Conservation (phyloP, 1,140 invertebrate species). For the Hycleus phaleratus region DNA sequence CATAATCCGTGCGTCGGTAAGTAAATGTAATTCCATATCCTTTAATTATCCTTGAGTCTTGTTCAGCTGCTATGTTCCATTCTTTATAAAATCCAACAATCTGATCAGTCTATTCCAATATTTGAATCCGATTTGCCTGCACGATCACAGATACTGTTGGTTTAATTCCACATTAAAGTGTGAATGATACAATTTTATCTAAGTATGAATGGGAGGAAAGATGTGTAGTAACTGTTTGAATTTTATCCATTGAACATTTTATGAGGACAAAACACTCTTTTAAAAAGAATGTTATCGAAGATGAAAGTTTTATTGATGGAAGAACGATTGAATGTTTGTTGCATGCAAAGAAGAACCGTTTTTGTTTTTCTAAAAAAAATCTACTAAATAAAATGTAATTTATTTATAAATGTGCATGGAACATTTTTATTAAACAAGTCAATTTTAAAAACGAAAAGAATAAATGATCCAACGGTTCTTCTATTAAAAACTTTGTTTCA, state of each 20-base stretch:
- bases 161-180: slow-evolving; percentile 13
- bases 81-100: slow-evolving; percentile 1
- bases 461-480: too few relatives aligned
- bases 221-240: not conserved
- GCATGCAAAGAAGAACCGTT: too few relatives aligned
- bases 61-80: not conserved
- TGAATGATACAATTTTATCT: slow-evolving; percentile 3
- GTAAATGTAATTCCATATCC: slow-evolving; percentile 39
- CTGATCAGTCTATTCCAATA: slow-evolving; percentile 13
- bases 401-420: too few relatives aligned
- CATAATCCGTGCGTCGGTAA: slow-evolving; percentile 88
- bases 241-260: too few relatives aligned
- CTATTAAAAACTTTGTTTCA: slow-evolving; percentile 44
- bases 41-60: not conserved
- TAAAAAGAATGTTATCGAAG: too few relatives aligned
- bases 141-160: slow-evolving; percentile 13
- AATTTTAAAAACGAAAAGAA: too few relatives aligned
- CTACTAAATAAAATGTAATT: too few relatives aligned
- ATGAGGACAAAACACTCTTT: too few relatives aligned
- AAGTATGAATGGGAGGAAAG: not conserved
- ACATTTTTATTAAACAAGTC: too few relatives aligned
- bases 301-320: too few relatives aligned
- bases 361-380: too few relatives aligned
- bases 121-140: slow-evolving; percentile 11
- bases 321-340: too few relatives aligned